A percentile compares a stretch with the other conserved stretches of the same genome.
phyloP scores from a whole-genome alignment of 2,888 invertebrate species.

The Myopa tessellatipennis region DNA sequence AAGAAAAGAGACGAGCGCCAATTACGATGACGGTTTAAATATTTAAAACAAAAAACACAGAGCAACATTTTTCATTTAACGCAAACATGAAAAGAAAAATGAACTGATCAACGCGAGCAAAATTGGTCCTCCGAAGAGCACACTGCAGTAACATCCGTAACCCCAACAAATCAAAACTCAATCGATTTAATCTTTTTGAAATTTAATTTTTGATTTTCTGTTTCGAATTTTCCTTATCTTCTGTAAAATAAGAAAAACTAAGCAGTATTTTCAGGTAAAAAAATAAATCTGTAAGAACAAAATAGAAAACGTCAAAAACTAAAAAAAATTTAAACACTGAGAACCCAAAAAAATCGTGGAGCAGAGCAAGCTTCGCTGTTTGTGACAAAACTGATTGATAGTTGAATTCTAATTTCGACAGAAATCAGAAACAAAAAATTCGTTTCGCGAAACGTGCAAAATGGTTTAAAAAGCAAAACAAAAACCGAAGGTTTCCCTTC shows the following conservation, averaged over 20 bases:
- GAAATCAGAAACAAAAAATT: conserved; percentile 5
- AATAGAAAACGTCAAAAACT: background rate
- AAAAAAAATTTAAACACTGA: background rate
- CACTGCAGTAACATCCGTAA: conserved; percentile 11
- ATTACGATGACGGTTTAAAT: conserved; percentile 20
- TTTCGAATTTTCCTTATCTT: background rate
- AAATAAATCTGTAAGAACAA: background rate
- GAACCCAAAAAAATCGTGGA: background rate
- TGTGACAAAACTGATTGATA: conserved; percentile 25
- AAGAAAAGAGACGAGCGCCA: background rate
- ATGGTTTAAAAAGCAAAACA: conserved; percentile 21
- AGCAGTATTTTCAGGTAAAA: conserved; percentile 6
- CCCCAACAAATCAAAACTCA: background rate
- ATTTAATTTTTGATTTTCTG: background rate
- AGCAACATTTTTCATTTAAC: conserved; percentile 1
- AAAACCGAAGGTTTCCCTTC: conserved; percentile 23
- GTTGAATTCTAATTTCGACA: conserved; percentile 28
- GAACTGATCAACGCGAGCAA: conserved; percentile 7
- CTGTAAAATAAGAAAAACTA: background rate
- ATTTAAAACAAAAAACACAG: conserved; percentile 6
- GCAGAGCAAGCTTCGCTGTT: conserved; percentile 19
- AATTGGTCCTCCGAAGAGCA: conserved; percentile 12
- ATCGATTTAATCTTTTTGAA: background rate
- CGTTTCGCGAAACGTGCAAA: background rate
- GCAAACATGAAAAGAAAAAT: conserved; percentile 4